Evolutionary conservation across 2,113 vertebrate genomes (phyloP).

Genomic region (Copsychus sechellarum): DNA sequence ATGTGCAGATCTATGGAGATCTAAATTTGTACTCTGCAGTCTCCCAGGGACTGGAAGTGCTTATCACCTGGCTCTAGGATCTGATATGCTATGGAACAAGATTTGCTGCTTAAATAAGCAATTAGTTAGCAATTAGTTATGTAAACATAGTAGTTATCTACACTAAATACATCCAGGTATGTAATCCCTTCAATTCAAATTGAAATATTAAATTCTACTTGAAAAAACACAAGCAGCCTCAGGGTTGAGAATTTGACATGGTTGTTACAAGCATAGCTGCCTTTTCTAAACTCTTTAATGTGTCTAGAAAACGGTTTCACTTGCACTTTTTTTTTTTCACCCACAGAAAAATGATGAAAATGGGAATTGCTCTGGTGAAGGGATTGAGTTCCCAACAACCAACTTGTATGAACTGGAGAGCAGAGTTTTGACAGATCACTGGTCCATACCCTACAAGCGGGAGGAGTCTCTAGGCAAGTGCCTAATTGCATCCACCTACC

Average conservation of each 20-base stretch:
- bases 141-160: not conserved
- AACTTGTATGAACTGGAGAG: slow-evolving; percentile 98
- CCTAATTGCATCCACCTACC: slow-evolving; percentile 91
- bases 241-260: not conserved
- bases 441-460: slow-evolving; percentile 98
- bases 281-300: not conserved
- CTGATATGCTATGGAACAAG: slow-evolving; percentile 4
- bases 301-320: not conserved
- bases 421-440: slow-evolving; percentile 96
- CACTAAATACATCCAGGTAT: not conserved
- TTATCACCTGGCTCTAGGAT: slow-evolving; percentile 10
- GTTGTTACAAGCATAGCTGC: not conserved
- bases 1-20: not conserved
- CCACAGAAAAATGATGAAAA: slow-evolving; percentile 94
- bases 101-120: not conserved
- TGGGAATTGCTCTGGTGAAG: slow-evolving; percentile 93
- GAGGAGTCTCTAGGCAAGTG: slow-evolving; percentile 98
- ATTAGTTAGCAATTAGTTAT: slow-evolving; percentile 30
- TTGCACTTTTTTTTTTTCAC: not conserved
- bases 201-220: not conserved
- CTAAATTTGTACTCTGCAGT: not conserved
- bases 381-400: slow-evolving; percentile 97
- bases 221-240: not conserved
- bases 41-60: not conserved
- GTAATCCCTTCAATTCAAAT: slow-evolving; percentile 20